Base-by-base conservation (phyloP, 2,888 invertebrate genomes). In the Apeira syringaria region DNA sequence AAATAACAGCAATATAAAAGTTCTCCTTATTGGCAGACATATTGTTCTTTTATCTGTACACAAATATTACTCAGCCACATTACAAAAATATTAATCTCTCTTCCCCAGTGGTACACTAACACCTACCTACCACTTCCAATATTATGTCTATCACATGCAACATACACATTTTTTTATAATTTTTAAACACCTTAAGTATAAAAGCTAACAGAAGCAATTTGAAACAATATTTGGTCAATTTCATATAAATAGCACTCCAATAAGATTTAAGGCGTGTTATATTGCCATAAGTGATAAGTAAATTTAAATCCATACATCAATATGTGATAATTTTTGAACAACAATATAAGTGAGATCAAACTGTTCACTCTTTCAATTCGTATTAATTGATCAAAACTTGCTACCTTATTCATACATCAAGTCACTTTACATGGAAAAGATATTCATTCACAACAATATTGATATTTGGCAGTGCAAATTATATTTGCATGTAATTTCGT, bases 261-360 rank as follows among this genome's bases (percentile, higher is more conserved):
- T 64, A 69, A 26, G 29, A 63, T 60, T 65, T 74, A 77, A 80
- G 80, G 80, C 80, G 68, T 69, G 60, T 61, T 44, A 48, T 79
- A 74, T 74, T 74, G 80, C 81, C 80, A 67, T 63, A 52, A 64
- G 30, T 58, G 59, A 62, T 64, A 57, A 55, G 59, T 59, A 62
- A 70, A 65, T 72, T 68, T 74, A 74, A 68, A 75, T 66, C 63
- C 56, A 47, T 54, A 59, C 59, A 50, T 38, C 8, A 31, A 30
- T 20, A 39, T 35, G 46, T 30, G 45, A 50, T 47, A 50, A 46
- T 43, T 50, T 50, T 49, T 36, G 29, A 74, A 77, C 66, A 76
- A 78, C 71, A 73, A 71, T 65, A 69, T 65, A 68, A 59, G 70
- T 80, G 87, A 87, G 87, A 87, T 87, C 86, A 85, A 71, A 76